phyloP scores from a whole-genome alignment of 2,797 vertebrate genomes.

The Chanos chanos region DNA sequence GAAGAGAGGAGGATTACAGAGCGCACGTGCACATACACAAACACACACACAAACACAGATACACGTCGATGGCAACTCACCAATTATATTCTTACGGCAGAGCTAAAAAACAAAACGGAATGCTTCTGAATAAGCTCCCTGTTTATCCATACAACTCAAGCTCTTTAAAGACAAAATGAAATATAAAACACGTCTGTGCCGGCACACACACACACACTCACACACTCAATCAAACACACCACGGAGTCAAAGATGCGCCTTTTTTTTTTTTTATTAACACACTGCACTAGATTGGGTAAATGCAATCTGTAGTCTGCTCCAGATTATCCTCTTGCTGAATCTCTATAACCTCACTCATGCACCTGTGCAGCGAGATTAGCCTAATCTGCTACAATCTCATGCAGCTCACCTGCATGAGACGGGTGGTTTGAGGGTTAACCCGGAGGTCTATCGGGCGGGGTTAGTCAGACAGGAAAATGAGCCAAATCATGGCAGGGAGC shows the following conservation, averaged over 20 bases:
- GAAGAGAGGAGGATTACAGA: slow-evolving; percentile 55
- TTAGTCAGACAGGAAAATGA: no score
- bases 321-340: slow-evolving; percentile 12
- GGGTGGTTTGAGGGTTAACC: slow-evolving; percentile 26
- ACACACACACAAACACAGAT: not conserved
- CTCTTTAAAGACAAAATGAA: no score
- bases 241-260: no score
- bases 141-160: no score
- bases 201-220: not conserved
- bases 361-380: slow-evolving; percentile 20
- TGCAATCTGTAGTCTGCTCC: not conserved
- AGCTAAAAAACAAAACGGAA: no score
- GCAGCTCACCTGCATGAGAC: slow-evolving; percentile 18
- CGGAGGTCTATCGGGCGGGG: no score
- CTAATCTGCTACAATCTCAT: slow-evolving; percentile 29
- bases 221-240: not conserved
- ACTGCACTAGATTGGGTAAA: no score
- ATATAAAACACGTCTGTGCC: slow-evolving; percentile 42
- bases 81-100: no score
- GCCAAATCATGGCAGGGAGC: no score
- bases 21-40: slow-evolving; percentile 15
- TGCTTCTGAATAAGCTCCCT: no score
- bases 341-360: not conserved
- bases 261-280: no score
- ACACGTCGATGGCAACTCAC: not conserved